Evolutionary conservation across 2,888 invertebrate species (phyloP), one percentile per base, ranked within the genome.

Genomic region (Dendrolimus houi): DNA sequence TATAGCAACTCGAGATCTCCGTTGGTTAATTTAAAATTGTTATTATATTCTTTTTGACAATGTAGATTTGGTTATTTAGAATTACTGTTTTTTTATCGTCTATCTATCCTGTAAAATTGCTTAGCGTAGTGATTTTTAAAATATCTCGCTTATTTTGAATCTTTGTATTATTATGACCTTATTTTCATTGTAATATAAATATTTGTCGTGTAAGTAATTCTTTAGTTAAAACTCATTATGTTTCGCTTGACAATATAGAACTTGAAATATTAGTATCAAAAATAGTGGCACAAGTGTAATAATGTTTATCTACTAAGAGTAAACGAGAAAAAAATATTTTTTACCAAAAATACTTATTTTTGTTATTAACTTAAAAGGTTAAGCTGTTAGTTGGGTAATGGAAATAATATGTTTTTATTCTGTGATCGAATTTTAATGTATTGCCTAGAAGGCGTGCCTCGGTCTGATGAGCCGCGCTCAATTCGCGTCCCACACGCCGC

Each of bases 321-420:
- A 76, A 74, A 72, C 72, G 66, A 79, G 69, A 80, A 72, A 74
- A 79, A 74, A 79, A 81, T 80, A 82, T 83, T 83, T 87, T 64
- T 85, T 81, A 80, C 83, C 81, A 83, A 83, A 83, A 83, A 85
- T 71, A 74, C 71, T 47, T 85, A 85, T 85, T 87, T 87, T 87
- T 86, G 79, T 87, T 87, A 84, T 81, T 80, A 81, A 77, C 70
- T 81, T 69, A 79, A 71, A 74, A 77, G 68, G 58, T 68, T 77
- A 77, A 79, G 81, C 72, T 70, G 71, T 73, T 80, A 81, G 78
- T 77, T 74, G 73, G 73, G 75, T 73, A 74, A 76, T 77, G 77
- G 76, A 40, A 54, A 56, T 55, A 55, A 55, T 55, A 13, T 55
- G 76, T 80, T 83, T 74, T 74, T 72, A 81, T 83, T 84, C 84